Evolutionary conservation across 2,113 vertebrate species (phyloP).

Genomic region (Illadopsis cleaveri): DNA sequence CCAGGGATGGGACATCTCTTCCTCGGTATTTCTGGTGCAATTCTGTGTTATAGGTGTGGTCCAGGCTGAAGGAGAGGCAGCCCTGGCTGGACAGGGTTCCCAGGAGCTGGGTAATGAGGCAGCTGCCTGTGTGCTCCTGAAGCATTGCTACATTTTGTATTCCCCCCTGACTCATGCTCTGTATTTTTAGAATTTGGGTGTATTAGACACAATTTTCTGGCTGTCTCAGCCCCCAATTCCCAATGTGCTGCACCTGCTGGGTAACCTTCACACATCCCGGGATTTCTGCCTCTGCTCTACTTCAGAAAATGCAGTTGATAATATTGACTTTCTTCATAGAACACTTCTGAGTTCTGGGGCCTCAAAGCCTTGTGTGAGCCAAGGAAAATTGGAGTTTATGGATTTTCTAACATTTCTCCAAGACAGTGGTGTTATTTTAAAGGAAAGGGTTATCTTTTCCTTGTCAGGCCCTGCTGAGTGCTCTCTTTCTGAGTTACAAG

Average conservation of each 20-base stretch:
- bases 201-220: background rate
- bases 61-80: background rate
- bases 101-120: background rate
- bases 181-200: background rate
- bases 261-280: background rate
- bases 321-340: background rate
- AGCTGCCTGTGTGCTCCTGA: background rate
- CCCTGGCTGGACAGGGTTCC: background rate
- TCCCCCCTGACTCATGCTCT: background rate
- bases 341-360: background rate
- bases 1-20: background rate
- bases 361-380: background rate
- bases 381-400: background rate
- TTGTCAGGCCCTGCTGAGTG: background rate
- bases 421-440: background rate
- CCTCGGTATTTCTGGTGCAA: fast-evolving
- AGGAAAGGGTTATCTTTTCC: background rate
- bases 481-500: background rate
- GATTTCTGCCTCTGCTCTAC: background rate
- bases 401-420: background rate
- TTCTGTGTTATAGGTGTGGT: background rate
- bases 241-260: background rate
- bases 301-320: background rate
- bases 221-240: background rate
- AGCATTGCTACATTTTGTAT: background rate